Evolutionary conservation across 2,797 vertebrate genomes (phyloP), one percentile per base, ranked within the genome.

Genomic region (Lacerta bilineata): DNA sequence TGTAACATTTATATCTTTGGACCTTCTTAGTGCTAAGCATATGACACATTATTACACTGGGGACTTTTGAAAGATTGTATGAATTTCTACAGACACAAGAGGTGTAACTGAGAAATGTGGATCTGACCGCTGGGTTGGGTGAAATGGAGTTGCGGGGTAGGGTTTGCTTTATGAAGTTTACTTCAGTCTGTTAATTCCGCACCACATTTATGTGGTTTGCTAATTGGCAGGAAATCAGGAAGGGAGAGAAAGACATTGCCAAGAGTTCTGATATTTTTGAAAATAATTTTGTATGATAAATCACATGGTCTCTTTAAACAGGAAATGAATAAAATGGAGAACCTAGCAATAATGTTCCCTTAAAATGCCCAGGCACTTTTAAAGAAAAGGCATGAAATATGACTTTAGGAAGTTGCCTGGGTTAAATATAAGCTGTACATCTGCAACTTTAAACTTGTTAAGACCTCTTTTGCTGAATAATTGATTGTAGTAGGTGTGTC

Each of bases 291-390:
- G 96, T 97, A 97, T 96, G 87, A 94, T 95, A 95, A 95, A 90
- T 96, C 95, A 96, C 94, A 96, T 90, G 85, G 90, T 97, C 96
- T 97, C 96, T 97, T 97, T 97, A 97, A 96, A 96, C 95, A 96
- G 96, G 97, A 95, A 90, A 93, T 89, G 66, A 86, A 91, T 92
- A 84, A 78, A 90, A 83, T 80, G 91, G 90, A 82, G 92, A 93
- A 97, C 46, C 88, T 86, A 97, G 97, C 97, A 97, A 97, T 97
- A 97, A 97, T 96, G 92, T 96, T 93, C 95, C 96, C 96, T 94
- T 95, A 93, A 96, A 96, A 96, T 94, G 96, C 95, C 94, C 96
- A 97, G 96, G 96, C 97, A 97, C 96, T 96, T 97, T 97, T 96
- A 96, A 95, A 76, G 93, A 95, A 95, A 96, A 95, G 91, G 91